phyloP scores from a whole-genome alignment of 2,888 invertebrate genomes.

The Drosophila lacicola region DNA sequence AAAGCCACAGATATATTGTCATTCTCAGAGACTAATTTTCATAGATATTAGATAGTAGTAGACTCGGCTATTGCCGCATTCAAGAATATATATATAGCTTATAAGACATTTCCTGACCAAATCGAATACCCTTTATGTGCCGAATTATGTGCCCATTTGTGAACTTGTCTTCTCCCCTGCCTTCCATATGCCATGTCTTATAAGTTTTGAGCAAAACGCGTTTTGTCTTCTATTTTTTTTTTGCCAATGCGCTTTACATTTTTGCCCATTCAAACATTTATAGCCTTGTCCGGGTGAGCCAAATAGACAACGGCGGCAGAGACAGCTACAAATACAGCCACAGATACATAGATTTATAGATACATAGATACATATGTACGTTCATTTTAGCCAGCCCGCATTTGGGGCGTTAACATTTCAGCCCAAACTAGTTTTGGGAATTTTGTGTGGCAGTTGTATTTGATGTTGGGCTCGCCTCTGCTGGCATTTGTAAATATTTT shows the following conservation, averaged over 20 bases:
- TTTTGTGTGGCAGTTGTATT: constrained; percentile 39
- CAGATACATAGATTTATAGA: constrained; percentile 7
- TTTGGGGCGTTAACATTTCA: constrained; percentile 71
- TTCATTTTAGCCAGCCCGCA: constrained; percentile 29
- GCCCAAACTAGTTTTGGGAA: constrained; percentile 58
- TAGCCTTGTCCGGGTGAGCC: constrained; percentile 65
- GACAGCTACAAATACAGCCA: constrained; percentile 32
- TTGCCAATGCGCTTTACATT: constrained; percentile 19
- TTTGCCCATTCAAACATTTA: constrained; percentile 55
- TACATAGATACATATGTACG: constrained; percentile 10
- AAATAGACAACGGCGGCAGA: constrained; percentile 10
- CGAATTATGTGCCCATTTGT: constrained; percentile 4
- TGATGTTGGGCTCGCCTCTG: constrained; percentile 25
- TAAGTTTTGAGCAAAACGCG: constrained; percentile 29
- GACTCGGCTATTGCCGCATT: too few species aligned
- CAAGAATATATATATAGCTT: too few species aligned
- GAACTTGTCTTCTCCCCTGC: background rate
- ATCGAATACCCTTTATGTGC: too few species aligned
- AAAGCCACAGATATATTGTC: too few species aligned
- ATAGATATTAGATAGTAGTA: too few species aligned
- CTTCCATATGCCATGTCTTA: constrained; percentile 24
- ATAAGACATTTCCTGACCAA: too few species aligned
- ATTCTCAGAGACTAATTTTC: too few species aligned
- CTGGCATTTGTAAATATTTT: constrained; percentile 66
- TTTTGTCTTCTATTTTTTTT: constrained; percentile 21